Evolutionary conservation across 2,113 vertebrate species (phyloP).

Genomic region (Rhizomys pruinosus): DNA sequence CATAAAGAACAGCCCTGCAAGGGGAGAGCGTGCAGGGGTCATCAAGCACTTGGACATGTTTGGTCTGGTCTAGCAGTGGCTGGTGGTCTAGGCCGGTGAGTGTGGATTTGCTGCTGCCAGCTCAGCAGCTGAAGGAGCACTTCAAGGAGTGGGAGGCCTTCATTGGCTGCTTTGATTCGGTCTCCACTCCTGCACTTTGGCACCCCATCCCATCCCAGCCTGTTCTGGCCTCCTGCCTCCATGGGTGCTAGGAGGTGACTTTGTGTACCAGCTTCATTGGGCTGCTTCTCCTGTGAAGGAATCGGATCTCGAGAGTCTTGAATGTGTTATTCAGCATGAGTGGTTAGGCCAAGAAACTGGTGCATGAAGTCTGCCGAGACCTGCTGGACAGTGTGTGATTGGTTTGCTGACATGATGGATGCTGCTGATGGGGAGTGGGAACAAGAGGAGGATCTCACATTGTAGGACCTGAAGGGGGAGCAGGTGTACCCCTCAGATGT

Average conservation of each 20-base stretch:
- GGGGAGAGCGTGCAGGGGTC: slow-evolving; percentile 35
- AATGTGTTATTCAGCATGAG: slow-evolving; percentile 41
- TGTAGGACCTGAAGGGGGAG: slow-evolving; percentile 61
- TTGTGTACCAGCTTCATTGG: slow-evolving; percentile 54
- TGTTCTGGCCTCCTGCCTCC: slow-evolving; percentile 46
- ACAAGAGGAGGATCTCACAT: slow-evolving; percentile 46
- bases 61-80: slow-evolving; percentile 71
- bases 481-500: background rate
- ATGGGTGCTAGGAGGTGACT: slow-evolving; percentile 51
- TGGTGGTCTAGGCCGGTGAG: slow-evolving; percentile 70
- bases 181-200: slow-evolving; percentile 70
- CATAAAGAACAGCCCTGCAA: slow-evolving; percentile 82
- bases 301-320: slow-evolving; percentile 51
- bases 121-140: slow-evolving; percentile 77
- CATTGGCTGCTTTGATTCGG: slow-evolving; percentile 61
- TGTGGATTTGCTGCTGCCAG: slow-evolving; percentile 80
- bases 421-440: slow-evolving; percentile 81
- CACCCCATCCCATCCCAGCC: slow-evolving; percentile 66
- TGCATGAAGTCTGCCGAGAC: slow-evolving; percentile 67
- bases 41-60: slow-evolving; percentile 2
- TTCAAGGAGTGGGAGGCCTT: slow-evolving; percentile 66
- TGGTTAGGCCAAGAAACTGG: background rate
- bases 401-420: slow-evolving; percentile 68
- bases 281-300: slow-evolving; percentile 48
- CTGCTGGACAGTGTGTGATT: slow-evolving; percentile 46